phyloP scores from a whole-genome alignment of 2,888 invertebrate genomes.

The Anticlea derivata region DNA sequence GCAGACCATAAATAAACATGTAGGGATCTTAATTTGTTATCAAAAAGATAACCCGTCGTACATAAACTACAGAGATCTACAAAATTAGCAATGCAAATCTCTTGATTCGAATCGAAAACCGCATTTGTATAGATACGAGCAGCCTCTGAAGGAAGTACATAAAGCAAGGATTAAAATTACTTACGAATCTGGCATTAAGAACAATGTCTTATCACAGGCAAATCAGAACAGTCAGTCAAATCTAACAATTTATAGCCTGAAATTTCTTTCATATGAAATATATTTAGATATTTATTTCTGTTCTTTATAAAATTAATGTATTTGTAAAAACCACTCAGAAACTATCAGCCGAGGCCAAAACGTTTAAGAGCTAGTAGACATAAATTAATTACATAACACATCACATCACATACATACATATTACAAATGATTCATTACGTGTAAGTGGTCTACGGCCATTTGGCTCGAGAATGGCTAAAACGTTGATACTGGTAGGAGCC shows the following conservation, averaged over 20 bases:
- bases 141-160: slow-evolving; percentile 46
- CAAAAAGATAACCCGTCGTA: slow-evolving; percentile 23
- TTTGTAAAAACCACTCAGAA: too few species aligned
- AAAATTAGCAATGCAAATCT: slow-evolving; percentile 32
- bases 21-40: slow-evolving; percentile 27
- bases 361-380: too few species aligned
- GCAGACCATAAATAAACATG: slow-evolving; percentile 8
- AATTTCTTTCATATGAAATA: too few species aligned
- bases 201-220: slow-evolving; percentile 47
- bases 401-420: too few species aligned
- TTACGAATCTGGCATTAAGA: slow-evolving; percentile 57
- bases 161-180: slow-evolving; percentile 47
- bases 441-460: too few species aligned
- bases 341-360: too few species aligned
- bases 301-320: too few species aligned
- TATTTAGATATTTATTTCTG: too few species aligned
- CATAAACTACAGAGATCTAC: slow-evolving; percentile 11
- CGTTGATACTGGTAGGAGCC: too few species aligned
- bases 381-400: too few species aligned
- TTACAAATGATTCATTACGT: too few species aligned
- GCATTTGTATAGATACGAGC: slow-evolving; percentile 22
- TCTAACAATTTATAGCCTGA: background rate
- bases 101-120: slow-evolving; percentile 27
- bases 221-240: slow-evolving; percentile 2
- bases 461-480: too few species aligned